These are phyloP conservation scores for Cardinalis cardinalis DNA, from an alignment of 2,113 vertebrate genomes.

Conservation along the genomic window DNA sequence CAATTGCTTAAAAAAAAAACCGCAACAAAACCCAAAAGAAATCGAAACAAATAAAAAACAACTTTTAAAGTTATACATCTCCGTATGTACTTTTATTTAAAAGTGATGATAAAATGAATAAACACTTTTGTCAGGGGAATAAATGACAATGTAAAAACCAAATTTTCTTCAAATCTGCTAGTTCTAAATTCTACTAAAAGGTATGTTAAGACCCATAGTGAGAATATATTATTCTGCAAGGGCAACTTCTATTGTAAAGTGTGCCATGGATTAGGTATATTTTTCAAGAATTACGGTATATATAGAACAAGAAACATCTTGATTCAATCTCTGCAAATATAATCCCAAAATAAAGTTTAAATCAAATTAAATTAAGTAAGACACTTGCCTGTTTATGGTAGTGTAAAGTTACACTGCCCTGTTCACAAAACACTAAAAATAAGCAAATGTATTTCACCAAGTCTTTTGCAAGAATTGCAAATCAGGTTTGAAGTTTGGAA, in stretches of 20 bases:
- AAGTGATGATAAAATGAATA: background rate
- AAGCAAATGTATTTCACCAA: background rate
- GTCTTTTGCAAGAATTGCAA: background rate
- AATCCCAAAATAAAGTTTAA: background rate
- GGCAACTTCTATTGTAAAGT: background rate
- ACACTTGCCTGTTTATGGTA: background rate
- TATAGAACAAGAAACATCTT: background rate
- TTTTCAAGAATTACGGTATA: background rate
- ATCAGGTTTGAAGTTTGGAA: background rate
- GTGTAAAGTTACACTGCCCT: background rate
- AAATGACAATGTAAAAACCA: background rate
- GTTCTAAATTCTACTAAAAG: background rate
- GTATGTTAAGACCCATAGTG: background rate
- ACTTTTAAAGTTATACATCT: background rate
- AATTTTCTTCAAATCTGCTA: background rate
- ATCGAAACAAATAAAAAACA: background rate
- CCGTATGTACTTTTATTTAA: background rate
- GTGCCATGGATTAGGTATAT: background rate
- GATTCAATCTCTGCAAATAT: background rate
- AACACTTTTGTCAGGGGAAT: background rate
- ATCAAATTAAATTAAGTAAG: background rate
- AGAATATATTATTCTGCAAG: background rate
- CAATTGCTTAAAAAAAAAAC: background rate
- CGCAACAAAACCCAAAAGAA: background rate
- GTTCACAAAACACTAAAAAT: background rate